Conservation (phyloP, 2,113 vertebrate genomes). For the Leptosomus discolor region DNA sequence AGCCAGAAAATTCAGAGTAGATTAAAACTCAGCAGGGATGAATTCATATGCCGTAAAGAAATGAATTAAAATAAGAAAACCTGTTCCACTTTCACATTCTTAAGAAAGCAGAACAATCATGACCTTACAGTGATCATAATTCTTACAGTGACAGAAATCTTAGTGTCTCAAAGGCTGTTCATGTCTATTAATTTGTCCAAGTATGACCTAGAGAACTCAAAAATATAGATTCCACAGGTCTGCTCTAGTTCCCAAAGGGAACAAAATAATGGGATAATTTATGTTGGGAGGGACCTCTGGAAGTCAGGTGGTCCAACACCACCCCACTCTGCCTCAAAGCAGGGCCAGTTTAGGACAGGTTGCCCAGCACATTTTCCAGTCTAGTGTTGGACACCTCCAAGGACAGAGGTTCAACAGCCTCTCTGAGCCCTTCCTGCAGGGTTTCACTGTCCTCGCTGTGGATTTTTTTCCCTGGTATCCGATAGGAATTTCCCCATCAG, state of each 20-base stretch:
- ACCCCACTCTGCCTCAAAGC: rapidly evolving
- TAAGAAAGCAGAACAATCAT: not conserved
- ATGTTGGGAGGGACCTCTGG: not conserved
- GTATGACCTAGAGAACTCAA: not conserved
- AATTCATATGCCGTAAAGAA: not conserved
- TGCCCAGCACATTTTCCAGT: not conserved
- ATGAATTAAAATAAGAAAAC: not conserved
- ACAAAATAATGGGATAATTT: not conserved
- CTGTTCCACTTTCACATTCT: not conserved
- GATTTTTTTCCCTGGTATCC: not conserved
- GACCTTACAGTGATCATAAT: not conserved
- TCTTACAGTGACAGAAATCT: not conserved
- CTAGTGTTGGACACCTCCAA: not conserved
- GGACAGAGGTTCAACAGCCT: not conserved
- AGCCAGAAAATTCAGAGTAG: not conserved
- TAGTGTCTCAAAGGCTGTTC: not conserved
- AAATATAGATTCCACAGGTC: not conserved
- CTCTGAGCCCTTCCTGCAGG: not conserved
- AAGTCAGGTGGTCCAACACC: not conserved
- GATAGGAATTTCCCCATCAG: not conserved
- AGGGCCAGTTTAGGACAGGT: not conserved
- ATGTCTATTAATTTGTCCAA: not conserved
- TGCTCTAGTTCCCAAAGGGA: not conserved
- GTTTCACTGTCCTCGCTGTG: not conserved
- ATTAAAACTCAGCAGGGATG: not conserved